Conservation (phyloP, 92 coral and sea anemone species). For the Metridium senile region DNA sequence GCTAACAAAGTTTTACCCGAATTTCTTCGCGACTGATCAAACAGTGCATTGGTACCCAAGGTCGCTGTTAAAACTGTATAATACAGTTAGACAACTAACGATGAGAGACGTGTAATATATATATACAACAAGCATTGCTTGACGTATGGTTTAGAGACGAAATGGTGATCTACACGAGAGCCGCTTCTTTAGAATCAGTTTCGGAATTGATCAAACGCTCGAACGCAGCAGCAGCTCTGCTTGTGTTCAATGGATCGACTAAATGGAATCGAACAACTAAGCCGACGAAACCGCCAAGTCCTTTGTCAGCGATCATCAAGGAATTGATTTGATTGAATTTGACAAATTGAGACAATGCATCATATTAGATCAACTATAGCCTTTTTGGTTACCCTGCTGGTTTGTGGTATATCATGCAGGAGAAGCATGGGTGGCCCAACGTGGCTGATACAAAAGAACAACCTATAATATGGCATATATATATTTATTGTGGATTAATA, state of each 20-base stretch:
- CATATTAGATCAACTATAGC: conserved; percentile 52
- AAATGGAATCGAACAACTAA: neutral
- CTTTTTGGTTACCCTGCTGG: conserved; percentile 33
- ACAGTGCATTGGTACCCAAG: conserved; percentile 89
- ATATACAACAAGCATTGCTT: neutral
- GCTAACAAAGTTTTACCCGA: conserved; percentile 58
- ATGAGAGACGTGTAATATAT: conserved; percentile 14
- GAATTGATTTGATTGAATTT: conserved; percentile 36
- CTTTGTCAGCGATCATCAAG: neutral
- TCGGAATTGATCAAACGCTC: conserved; percentile 27
- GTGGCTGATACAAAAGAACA: neutral
- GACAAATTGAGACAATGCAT: conserved; percentile 64
- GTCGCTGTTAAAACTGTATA: conserved; percentile 18
- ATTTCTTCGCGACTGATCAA: conserved; percentile 38
- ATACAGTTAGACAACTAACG: neutral
- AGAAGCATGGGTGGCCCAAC: neutral
- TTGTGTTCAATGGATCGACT: neutral
- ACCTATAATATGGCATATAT: neutral
- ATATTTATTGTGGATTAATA: neutral
- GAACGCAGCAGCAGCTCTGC: conserved; percentile 22
- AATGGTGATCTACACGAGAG: too few species aligned
- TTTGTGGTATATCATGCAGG: neutral
- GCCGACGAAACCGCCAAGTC: too few species aligned
- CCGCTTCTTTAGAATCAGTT: neutral
- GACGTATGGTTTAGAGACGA: too few species aligned